A percentile compares a stretch with the other conserved stretches of the same genome.
These are phyloP conservation scores for Lithobius niger DNA, from an alignment of 1,140 invertebrate genomes.

Conservation along the genomic window DNA sequence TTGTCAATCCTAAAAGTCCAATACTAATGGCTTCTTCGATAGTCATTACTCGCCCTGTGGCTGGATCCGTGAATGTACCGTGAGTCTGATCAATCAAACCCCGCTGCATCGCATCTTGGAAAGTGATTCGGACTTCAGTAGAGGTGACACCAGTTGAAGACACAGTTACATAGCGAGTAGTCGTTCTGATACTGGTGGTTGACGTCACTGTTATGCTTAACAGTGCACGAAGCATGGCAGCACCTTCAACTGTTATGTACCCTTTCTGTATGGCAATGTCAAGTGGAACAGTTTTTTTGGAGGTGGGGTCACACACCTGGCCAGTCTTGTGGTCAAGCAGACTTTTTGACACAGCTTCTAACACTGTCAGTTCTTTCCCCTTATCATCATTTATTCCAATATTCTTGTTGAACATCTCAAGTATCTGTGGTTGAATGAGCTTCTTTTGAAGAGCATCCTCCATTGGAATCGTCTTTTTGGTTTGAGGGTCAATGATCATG, in stretches of 20 bases:
- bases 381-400: constrained; percentile 57
- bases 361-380: constrained; percentile 57
- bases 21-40: constrained; percentile 61
- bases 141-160: constrained; percentile 41
- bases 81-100: constrained; percentile 65
- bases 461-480: constrained; percentile 55
- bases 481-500: constrained; percentile 56
- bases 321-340: constrained; percentile 74
- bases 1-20: constrained; percentile 36
- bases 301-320: constrained; percentile 61
- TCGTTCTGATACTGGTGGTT: constrained; percentile 65
- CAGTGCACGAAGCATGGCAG: constrained; percentile 62
- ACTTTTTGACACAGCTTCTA: constrained; percentile 70
- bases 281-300: constrained; percentile 59
- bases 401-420: constrained; percentile 65
- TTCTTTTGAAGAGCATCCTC: constrained; percentile 35
- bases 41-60: constrained; percentile 54
- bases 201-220: constrained; percentile 71
- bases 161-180: constrained; percentile 61
- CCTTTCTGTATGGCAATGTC: constrained; percentile 71
- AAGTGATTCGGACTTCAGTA: constrained; percentile 49
- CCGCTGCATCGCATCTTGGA: constrained; percentile 55
- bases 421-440: constrained; percentile 45
- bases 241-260: constrained; percentile 71
- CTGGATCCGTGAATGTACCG: constrained; percentile 64